Percentiles rank a stretch among this genome's conserved stretches.
These are phyloP conservation scores for Astur gentilis DNA, from an alignment of 2,113 vertebrate genomes.

Conservation along the genomic window DNA sequence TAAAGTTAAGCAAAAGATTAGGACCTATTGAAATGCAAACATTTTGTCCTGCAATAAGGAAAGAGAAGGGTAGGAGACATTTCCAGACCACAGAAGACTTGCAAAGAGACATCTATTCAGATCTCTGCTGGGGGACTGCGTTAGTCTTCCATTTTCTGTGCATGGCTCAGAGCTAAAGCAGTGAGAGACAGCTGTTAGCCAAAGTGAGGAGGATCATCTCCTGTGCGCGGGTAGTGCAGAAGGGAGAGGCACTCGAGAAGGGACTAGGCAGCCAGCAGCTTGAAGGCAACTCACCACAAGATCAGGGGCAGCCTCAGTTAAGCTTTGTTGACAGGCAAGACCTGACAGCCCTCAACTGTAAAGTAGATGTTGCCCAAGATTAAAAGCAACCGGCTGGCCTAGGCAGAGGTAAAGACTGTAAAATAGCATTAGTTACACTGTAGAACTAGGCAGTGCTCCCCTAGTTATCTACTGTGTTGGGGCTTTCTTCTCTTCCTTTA, in stretches of 20 bases:
- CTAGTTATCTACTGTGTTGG: neutral
- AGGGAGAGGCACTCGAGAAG: neutral
- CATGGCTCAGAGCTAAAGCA: neutral
- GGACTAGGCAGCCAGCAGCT: neutral
- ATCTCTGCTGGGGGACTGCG: neutral
- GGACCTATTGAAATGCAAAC: neutral
- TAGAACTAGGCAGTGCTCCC: neutral
- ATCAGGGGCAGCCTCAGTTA: neutral
- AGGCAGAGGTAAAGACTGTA: neutral
- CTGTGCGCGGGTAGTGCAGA: neutral
- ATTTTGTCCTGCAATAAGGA: neutral
- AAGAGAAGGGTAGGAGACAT: neutral
- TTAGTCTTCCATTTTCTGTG: neutral
- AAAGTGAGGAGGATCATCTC: neutral
- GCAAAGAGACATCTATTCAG: neutral
- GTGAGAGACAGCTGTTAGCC: neutral
- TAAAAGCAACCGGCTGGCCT: neutral
- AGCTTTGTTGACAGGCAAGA: neutral
- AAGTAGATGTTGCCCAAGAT: neutral
- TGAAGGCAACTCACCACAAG: neutral
- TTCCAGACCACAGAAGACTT: neutral
- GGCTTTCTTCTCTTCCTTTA: neutral
- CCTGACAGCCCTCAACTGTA: neutral
- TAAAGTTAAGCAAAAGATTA: neutral
- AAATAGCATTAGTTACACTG: neutral